phyloP scores from a whole-genome alignment of 92 coral and sea anemone genomes.

The Porites rus region DNA sequence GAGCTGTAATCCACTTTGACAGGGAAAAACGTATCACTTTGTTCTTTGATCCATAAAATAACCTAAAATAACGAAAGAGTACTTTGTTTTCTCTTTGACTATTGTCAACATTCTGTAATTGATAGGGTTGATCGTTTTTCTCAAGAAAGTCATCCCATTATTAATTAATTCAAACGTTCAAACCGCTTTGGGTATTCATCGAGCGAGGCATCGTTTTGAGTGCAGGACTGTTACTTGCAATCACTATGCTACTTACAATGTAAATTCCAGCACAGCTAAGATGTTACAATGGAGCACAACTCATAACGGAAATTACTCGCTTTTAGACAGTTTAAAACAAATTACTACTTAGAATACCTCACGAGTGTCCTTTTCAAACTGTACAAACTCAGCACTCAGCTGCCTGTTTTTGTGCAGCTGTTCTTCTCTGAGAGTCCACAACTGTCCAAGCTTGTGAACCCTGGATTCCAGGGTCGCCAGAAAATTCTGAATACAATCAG shows the following conservation, averaged over 20 bases:
- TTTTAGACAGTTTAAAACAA: neutral
- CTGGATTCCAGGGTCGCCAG: conserved; percentile 87
- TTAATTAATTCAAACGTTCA: too few species aligned
- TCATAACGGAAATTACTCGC: neutral
- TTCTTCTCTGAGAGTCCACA: conserved; percentile 92
- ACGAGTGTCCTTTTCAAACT: conserved; percentile 94
- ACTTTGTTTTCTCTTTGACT: too few species aligned
- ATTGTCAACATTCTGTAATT: neutral
- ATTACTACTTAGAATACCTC: conserved; percentile 66
- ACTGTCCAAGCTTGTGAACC: conserved; percentile 86
- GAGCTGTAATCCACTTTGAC: conserved; percentile 90
- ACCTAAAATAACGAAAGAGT: conserved; percentile 51
- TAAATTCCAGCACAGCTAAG: too few species aligned
- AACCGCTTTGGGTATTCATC: too few species aligned
- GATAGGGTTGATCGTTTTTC: neutral
- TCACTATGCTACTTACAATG: too few species aligned
- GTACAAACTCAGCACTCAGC: conserved; percentile 91
- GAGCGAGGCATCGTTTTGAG: too few species aligned
- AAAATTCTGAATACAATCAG: conserved; percentile 78
- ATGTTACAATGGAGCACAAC: neutral
- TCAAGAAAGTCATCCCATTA: too few species aligned
- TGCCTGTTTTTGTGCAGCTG: conserved; percentile 84
- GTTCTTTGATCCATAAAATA: conserved; percentile 95
- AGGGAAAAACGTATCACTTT: conserved; percentile 97
- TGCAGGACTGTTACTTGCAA: too few species aligned